These are phyloP conservation scores for Tetraneura akinire DNA, from an alignment of 1,140 invertebrate genomes.

Conservation along the genomic window DNA sequence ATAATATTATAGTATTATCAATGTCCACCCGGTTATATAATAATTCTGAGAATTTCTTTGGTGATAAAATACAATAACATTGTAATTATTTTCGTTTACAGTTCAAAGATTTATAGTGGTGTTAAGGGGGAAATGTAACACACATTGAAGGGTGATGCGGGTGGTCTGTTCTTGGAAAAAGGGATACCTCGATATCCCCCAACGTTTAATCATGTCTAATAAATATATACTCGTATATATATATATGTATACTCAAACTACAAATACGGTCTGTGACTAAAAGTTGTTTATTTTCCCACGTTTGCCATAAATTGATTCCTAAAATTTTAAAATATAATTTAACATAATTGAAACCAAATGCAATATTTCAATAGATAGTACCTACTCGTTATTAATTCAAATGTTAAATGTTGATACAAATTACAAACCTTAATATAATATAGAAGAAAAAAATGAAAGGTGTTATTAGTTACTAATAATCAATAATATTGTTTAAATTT, in stretches of 20 bases:
- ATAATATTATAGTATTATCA: not conserved
- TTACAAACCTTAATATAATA: too few species aligned
- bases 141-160: not conserved
- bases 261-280: not conserved
- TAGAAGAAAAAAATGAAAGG: too few species aligned
- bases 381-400: not conserved
- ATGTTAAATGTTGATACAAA: not conserved
- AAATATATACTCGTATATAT: not conserved
- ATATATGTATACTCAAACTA: not conserved
- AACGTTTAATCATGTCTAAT: slow-evolving; percentile 21
- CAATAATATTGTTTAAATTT: not conserved
- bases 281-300: slow-evolving; percentile 27
- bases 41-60: not conserved
- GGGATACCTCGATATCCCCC: not conserved
- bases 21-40: too few species aligned
- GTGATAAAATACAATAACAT: slow-evolving; percentile 38
- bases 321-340: not conserved
- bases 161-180: slow-evolving; percentile 47
- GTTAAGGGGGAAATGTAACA: not conserved
- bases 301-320: not conserved
- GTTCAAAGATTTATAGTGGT: slow-evolving; percentile 3
- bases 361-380: too few species aligned
- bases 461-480: not conserved
- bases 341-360: too few species aligned
- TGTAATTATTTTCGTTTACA: slow-evolving; percentile 26